These are phyloP conservation scores for Coregonus clupeaformis DNA, from an alignment of 2,113 vertebrate species.

Conservation along the genomic window DNA sequence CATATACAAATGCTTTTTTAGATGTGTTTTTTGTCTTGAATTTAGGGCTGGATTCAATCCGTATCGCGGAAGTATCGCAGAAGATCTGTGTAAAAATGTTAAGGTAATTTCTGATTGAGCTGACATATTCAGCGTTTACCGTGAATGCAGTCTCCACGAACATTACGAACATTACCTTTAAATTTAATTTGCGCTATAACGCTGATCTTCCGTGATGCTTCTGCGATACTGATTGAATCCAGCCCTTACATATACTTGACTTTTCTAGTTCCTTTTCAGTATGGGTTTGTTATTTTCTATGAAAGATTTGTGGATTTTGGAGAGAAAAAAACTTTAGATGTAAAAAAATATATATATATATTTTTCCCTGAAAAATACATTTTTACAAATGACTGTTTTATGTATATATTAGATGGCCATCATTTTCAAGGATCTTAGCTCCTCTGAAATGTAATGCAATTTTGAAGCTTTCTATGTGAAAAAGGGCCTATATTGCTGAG, in stretches of 20 bases:
- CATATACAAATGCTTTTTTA: slow-evolving; percentile 81
- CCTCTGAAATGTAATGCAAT: slow-evolving; percentile 80
- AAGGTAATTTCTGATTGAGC: no score
- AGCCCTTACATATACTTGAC: slow-evolving; percentile 86
- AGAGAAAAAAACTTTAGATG: slow-evolving; percentile 77
- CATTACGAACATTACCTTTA: no score
- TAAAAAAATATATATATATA: no score
- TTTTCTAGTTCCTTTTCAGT: slow-evolving; percentile 84
- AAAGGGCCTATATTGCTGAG: slow-evolving; percentile 79
- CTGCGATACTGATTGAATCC: no score
- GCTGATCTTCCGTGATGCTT: no score
- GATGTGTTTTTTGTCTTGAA: slow-evolving; percentile 84
- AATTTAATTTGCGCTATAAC: no score
- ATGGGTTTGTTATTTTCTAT: slow-evolving; percentile 70
- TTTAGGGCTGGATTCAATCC: slow-evolving; percentile 21
- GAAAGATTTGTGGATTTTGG: slow-evolving; percentile 89
- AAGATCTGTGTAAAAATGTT: no score
- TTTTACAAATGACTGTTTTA: slow-evolving; percentile 78
- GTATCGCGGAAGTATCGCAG: no score
- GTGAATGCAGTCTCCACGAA: no score
- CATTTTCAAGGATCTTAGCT: slow-evolving; percentile 70
- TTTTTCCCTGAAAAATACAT: slow-evolving; percentile 31
- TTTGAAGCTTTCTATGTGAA: slow-evolving; percentile 80
- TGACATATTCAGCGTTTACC: no score
- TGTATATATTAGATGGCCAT: slow-evolving; percentile 97